A percentile compares a stretch with the other conserved stretches of the same genome.
These are phyloP conservation scores for Hesperia comma DNA, from an alignment of 2,888 invertebrate species.

Conservation along the genomic window DNA sequence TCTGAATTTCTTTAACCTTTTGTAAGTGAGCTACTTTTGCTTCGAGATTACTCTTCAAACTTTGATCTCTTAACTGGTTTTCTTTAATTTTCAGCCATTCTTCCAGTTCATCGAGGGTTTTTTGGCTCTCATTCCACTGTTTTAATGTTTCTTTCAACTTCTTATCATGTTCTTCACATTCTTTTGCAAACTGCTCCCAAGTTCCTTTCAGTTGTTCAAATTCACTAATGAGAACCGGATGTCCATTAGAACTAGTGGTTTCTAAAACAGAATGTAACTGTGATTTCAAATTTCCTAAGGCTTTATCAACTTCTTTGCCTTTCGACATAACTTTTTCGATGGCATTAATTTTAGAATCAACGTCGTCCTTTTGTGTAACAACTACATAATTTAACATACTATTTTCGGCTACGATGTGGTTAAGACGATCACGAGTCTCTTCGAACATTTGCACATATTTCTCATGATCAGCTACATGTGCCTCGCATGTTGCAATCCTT, in stretches of 20 bases:
- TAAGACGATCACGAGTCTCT: slow-evolving; percentile 92
- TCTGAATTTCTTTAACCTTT: slow-evolving; percentile 88
- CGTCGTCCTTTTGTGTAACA: slow-evolving; percentile 90
- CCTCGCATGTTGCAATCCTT: slow-evolving; percentile 86
- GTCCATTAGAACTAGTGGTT: slow-evolving; percentile 91
- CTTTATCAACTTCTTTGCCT: slow-evolving; percentile 88
- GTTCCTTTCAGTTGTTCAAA: slow-evolving; percentile 89
- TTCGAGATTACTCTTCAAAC: slow-evolving; percentile 92
- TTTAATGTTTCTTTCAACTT: slow-evolving; percentile 90
- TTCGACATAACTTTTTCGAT: slow-evolving; percentile 90
- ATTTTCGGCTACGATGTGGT: slow-evolving; percentile 90
- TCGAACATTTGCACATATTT: slow-evolving; percentile 92
- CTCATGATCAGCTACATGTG: slow-evolving; percentile 91
- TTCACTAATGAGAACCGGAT: slow-evolving; percentile 88
- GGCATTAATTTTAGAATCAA: slow-evolving; percentile 88
- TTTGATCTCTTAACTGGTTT: slow-evolving; percentile 93
- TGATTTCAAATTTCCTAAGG: slow-evolving; percentile 87
- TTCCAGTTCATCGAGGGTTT: slow-evolving; percentile 89
- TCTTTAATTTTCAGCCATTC: slow-evolving; percentile 95
- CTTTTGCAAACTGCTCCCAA: slow-evolving; percentile 89
- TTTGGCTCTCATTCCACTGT: slow-evolving; percentile 92
- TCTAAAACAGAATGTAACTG: slow-evolving; percentile 89
- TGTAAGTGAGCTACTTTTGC: slow-evolving; percentile 91
- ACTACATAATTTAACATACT: slow-evolving; percentile 90
- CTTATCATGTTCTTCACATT: slow-evolving; percentile 88